Evolutionary conservation across 2,797 vertebrate genomes (phyloP).

Genomic region (Masticophis lateralis): DNA sequence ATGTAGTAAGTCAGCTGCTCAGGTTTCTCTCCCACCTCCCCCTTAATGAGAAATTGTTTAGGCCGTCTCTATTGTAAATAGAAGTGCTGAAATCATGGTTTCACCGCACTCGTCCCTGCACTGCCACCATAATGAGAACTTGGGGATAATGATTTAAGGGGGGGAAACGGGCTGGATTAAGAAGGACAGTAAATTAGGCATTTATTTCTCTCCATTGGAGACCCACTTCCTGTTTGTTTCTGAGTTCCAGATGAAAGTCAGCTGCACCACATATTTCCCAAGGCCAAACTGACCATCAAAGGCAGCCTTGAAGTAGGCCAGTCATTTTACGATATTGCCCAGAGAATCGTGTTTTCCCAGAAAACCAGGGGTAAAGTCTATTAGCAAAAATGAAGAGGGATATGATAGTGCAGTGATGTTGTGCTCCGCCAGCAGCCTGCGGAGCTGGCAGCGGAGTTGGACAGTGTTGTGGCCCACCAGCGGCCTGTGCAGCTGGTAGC

Average conservation of each 20-base stretch:
- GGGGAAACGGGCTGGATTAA: constrained; percentile 65
- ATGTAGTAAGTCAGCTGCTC: constrained; percentile 44
- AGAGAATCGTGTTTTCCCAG: constrained; percentile 55
- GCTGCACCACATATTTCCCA: constrained; percentile 61
- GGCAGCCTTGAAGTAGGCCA: constrained; percentile 52
- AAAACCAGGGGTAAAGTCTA: constrained; percentile 64
- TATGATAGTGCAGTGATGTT: too few relatives aligned
- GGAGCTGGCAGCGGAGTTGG: too few relatives aligned
- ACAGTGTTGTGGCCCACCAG: too few relatives aligned
- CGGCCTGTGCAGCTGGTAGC: too few relatives aligned
- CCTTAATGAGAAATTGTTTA: constrained; percentile 61
- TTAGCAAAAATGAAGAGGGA: constrained; percentile 55
- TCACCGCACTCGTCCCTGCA: constrained; percentile 53
- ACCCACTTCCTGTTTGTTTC: constrained; percentile 57
- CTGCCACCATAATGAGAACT: constrained; percentile 65
- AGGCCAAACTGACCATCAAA: constrained; percentile 54
- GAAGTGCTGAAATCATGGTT: constrained; percentile 64
- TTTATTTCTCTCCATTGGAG: constrained; percentile 69
- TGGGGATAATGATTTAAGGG: constrained; percentile 66
- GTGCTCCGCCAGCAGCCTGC: too few relatives aligned
- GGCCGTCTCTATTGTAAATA: constrained; percentile 61
- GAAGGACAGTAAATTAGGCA: constrained; percentile 70
- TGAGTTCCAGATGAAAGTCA: constrained; percentile 67
- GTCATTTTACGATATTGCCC: constrained; percentile 66
- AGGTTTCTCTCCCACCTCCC: constrained; percentile 3